These are phyloP conservation scores for Drosophila antonietae DNA, from an alignment of 2,888 invertebrate genomes.

Conservation along the genomic window DNA sequence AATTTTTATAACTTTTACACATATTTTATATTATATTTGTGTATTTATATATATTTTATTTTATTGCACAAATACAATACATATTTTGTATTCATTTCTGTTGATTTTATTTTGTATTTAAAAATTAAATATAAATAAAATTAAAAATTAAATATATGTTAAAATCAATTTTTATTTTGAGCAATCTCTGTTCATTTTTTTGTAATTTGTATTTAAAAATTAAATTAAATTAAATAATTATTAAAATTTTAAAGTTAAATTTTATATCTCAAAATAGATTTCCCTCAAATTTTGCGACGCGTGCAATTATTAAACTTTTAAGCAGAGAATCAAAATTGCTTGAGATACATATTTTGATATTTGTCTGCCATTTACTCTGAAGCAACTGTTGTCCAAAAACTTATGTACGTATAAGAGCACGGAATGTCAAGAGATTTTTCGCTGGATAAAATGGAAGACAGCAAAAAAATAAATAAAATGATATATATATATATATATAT, in stretches of 20 bases:
- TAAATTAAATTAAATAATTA: too few species aligned
- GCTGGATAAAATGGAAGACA: neutral
- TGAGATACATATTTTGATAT: neutral
- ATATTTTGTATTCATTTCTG: too few species aligned
- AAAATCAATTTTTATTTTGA: too few species aligned
- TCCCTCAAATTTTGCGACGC: neutral
- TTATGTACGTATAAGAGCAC: conserved; percentile 12
- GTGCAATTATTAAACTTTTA: neutral
- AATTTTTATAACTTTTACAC: too few species aligned
- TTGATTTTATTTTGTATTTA: too few species aligned
- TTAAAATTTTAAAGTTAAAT: too few species aligned
- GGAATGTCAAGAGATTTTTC: conserved; percentile 41
- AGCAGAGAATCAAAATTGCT: neutral
- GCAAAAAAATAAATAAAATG: conserved; percentile 2
- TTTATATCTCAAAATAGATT: neutral
- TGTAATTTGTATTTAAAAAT: too few species aligned
- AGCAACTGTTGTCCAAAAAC: conserved; percentile 32
- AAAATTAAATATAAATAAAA: too few species aligned
- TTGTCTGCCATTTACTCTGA: neutral
- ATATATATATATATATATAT: conserved; percentile 1
- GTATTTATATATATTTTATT: neutral
- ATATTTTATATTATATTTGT: too few species aligned
- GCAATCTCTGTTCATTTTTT: too few species aligned
- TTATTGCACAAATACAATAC: neutral
- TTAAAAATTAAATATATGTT: too few species aligned